A percentile compares a stretch with the other conserved stretches of the same genome.
Evolutionary conservation across 2,888 invertebrate species (phyloP).

Genomic region (Scaptomyza caliginosa): DNA sequence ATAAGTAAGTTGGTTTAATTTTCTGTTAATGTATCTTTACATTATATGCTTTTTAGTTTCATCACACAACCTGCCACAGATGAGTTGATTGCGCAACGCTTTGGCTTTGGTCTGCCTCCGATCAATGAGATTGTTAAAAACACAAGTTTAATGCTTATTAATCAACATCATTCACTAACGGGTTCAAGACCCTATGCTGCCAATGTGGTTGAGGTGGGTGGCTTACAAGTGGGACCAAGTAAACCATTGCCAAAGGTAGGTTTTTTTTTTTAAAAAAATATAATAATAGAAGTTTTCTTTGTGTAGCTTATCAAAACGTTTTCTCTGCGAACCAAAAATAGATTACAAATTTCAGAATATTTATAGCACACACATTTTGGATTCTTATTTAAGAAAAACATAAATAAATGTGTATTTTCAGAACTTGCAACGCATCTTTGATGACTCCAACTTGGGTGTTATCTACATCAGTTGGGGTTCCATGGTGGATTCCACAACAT

Average conservation of each 20-base stretch:
- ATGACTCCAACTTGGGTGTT: slow-evolving; percentile 84
- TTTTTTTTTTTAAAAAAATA: not conserved
- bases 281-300: no score
- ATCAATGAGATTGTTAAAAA: slow-evolving; percentile 83
- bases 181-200: slow-evolving; percentile 84
- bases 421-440: slow-evolving; percentile 36
- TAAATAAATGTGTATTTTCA: slow-evolving; percentile 4
- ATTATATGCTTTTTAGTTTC: slow-evolving; percentile 44
- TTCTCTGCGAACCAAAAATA: no score
- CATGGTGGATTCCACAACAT: slow-evolving; percentile 86
- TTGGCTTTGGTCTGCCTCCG: slow-evolving; percentile 84
- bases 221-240: slow-evolving; percentile 83
- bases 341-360: no score
- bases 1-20: slow-evolving; percentile 53
- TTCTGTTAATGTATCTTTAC: not conserved
- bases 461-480: slow-evolving; percentile 89
- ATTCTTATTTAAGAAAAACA: not conserved
- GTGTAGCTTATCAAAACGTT: no score
- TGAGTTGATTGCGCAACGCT: slow-evolving; percentile 81
- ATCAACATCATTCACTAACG: slow-evolving; percentile 85
- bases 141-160: slow-evolving; percentile 83
- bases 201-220: slow-evolving; percentile 85
- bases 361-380: not conserved
- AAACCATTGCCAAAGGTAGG: slow-evolving; percentile 74
- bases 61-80: slow-evolving; percentile 82